These are phyloP conservation scores for Himantopus leucocephalus DNA, from an alignment of 2,113 vertebrate genomes.

Conservation along the genomic window DNA sequence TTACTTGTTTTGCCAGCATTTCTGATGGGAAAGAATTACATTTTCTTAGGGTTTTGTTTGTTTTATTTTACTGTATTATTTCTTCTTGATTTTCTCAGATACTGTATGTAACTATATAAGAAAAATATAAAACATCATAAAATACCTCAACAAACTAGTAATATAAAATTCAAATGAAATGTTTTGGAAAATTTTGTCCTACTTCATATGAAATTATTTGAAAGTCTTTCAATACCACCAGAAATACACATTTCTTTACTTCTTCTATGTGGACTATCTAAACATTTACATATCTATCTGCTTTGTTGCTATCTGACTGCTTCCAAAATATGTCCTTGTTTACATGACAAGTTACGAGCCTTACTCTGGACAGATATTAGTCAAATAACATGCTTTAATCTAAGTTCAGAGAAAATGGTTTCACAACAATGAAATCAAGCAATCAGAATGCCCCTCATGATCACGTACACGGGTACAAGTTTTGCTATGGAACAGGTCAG, in stretches of 20 bases:
- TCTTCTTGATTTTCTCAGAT: background rate
- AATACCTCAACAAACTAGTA: background rate
- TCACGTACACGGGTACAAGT: background rate
- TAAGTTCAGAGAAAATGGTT: background rate
- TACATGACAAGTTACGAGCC: background rate
- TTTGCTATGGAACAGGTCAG: background rate
- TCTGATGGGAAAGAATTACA: background rate
- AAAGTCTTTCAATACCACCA: background rate
- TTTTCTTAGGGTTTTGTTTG: background rate
- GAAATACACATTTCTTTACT: background rate
- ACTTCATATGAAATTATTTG: background rate
- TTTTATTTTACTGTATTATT: background rate
- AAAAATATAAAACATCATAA: background rate
- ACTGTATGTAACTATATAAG: background rate
- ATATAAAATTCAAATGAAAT: background rate
- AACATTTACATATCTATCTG: background rate
- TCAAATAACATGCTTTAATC: background rate
- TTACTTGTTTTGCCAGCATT: background rate
- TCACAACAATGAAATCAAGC: background rate
- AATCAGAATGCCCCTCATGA: background rate
- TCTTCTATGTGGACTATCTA: background rate
- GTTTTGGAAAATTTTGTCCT: background rate
- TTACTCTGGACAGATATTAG: background rate
- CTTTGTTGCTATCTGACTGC: background rate
- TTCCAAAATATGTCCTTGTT: background rate